Conservation (phyloP, 2,888 invertebrate genomes). For the Drosophila multiciliata region DNA sequence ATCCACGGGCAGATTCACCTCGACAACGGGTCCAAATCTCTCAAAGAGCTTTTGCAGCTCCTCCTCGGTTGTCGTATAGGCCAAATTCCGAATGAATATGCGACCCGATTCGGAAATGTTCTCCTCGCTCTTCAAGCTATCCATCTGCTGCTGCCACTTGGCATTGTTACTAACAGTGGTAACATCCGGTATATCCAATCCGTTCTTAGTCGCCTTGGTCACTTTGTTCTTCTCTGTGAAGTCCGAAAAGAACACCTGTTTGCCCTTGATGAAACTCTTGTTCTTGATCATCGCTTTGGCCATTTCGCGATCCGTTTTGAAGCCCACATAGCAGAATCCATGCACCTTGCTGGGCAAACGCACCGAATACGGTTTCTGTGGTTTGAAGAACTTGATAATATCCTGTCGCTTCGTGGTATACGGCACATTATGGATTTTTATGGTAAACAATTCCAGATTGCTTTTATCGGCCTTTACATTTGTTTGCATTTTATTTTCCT, state of each 20-base stretch:
- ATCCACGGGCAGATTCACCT: slow-evolving; percentile 96
- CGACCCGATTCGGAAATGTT: slow-evolving; percentile 95
- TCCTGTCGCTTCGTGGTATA: slow-evolving; percentile 93
- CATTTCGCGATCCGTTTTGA: slow-evolving; percentile 92
- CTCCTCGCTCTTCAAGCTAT: slow-evolving; percentile 89
- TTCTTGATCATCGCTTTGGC: slow-evolving; percentile 93
- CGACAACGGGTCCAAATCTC: slow-evolving; percentile 93
- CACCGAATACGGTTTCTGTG: slow-evolving; percentile 91
- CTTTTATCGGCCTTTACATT: slow-evolving; percentile 83
- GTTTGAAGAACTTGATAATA: slow-evolving; percentile 93
- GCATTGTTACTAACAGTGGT: slow-evolving; percentile 71
- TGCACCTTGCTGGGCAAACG: slow-evolving; percentile 91
- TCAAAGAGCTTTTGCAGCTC: slow-evolving; percentile 93
- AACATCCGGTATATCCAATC: slow-evolving; percentile 1
- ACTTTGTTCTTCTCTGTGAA: slow-evolving; percentile 85
- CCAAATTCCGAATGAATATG: slow-evolving; percentile 95
- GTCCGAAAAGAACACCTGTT: slow-evolving; percentile 87
- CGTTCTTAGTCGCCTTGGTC: slow-evolving; percentile 74
- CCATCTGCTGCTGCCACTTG: slow-evolving; percentile 88
- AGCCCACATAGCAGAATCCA: slow-evolving; percentile 96
- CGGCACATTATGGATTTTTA: slow-evolving; percentile 92
- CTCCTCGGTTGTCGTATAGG: slow-evolving; percentile 94
- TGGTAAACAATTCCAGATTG: slow-evolving; percentile 86
- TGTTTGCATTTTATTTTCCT: slow-evolving; percentile 46
- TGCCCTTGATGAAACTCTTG: slow-evolving; percentile 92